phyloP scores from a whole-genome alignment of 2,888 invertebrate species.

The Zygothrica quintamaculata region DNA sequence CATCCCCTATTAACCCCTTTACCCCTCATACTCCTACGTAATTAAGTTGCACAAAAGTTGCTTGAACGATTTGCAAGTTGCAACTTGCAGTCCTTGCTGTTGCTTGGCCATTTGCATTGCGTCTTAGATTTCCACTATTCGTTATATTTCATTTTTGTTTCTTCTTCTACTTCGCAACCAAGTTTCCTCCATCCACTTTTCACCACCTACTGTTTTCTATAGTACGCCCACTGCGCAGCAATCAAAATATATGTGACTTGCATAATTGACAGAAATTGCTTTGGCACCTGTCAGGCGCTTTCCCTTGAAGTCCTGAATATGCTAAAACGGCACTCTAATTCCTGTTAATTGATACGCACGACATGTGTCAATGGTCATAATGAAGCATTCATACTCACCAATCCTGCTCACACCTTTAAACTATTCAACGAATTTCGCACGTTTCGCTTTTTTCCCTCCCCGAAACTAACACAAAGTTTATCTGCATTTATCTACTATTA shows the following conservation, averaged over 20 bases:
- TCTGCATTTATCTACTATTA: too few relatives aligned
- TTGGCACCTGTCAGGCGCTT: constrained; percentile 1
- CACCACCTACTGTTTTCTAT: neutral
- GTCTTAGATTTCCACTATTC: neutral
- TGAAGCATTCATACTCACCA: too few relatives aligned
- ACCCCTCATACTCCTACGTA: constrained; percentile 32
- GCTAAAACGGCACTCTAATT: constrained; percentile 67
- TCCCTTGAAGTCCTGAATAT: constrained; percentile 60
- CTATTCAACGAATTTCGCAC: too few relatives aligned
- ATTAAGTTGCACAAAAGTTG: constrained; percentile 75
- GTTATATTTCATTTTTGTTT: neutral
- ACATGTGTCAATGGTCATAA: constrained; percentile 33
- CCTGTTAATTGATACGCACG: constrained; percentile 69
- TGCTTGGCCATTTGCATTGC: constrained; percentile 21
- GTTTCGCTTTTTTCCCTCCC: too few relatives aligned
- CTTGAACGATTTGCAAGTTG: constrained; percentile 61
- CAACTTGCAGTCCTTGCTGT: constrained; percentile 28
- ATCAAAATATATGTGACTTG: constrained; percentile 41
- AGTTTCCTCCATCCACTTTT: neutral
- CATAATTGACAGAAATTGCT: constrained; percentile 7
- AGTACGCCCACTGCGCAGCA: constrained; percentile 1
- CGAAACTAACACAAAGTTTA: too few relatives aligned
- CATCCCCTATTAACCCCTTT: neutral
- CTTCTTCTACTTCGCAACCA: neutral
- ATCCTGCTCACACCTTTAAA: too few relatives aligned